Conservation (phyloP, 2,797 vertebrate species). For the Fundulus diaphanus region DNA sequence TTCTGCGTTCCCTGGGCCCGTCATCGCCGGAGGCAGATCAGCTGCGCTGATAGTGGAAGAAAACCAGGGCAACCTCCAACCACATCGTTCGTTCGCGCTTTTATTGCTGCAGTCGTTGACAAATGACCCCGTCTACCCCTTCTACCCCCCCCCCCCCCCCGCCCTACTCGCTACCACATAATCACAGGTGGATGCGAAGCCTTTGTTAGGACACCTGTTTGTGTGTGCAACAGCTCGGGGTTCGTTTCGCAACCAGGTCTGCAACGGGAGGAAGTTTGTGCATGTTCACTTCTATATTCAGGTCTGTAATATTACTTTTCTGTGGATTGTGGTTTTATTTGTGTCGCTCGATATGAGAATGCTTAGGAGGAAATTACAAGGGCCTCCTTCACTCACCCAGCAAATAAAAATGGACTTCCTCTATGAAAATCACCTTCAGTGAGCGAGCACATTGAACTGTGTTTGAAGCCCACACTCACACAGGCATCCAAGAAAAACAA, state of each 20-base stretch:
- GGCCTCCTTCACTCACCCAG: slow-evolving; percentile 33
- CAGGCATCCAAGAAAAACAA: slow-evolving; percentile 48
- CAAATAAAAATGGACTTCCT: slow-evolving; percentile 62
- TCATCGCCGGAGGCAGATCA: slow-evolving; percentile 72
- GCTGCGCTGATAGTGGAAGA: slow-evolving; percentile 69
- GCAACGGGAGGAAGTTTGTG: background rate
- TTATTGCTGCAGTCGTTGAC: slow-evolving; percentile 59
- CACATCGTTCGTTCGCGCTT: slow-evolving; percentile 36
- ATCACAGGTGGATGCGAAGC: slow-evolving; percentile 63
- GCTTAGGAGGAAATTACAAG: slow-evolving; percentile 51
- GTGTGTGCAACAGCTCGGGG: slow-evolving; percentile 26
- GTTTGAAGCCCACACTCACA: slow-evolving; percentile 31
- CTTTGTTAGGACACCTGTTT: slow-evolving; percentile 53
- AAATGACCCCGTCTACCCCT: slow-evolving; percentile 56
- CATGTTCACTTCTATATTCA: background rate
- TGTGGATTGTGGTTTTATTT: slow-evolving; percentile 14
- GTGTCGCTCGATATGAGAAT: slow-evolving; percentile 30
- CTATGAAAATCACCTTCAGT: slow-evolving; percentile 35
- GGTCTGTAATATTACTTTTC: slow-evolving; percentile 5
- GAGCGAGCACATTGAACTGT: slow-evolving; percentile 44
- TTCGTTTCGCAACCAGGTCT: slow-evolving; percentile 15
- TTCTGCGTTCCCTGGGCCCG: slow-evolving; percentile 65
- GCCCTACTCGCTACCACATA: slow-evolving; percentile 41
- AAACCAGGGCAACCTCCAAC: slow-evolving; percentile 74
- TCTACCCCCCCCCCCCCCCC: too few species aligned